A percentile compares a stretch with the other conserved stretches of the same genome.
These are phyloP conservation scores for Caenorhabditis uteleia DNA, from an alignment of 2,888 invertebrate genomes.

Conservation along the genomic window DNA sequence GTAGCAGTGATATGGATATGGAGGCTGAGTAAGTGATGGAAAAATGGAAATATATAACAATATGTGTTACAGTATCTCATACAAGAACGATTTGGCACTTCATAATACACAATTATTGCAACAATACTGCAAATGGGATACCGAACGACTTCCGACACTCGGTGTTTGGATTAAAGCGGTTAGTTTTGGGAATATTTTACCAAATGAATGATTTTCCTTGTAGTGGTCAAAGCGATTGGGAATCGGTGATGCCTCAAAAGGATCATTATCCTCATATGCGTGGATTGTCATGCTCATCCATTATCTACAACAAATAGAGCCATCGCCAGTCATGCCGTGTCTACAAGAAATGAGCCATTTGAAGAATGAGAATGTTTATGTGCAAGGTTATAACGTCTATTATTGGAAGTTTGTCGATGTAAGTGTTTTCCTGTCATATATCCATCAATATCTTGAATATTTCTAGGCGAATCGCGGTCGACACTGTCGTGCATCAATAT, in stretches of 20 bases:
- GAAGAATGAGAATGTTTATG: constrained; percentile 26
- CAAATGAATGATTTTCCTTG: constrained; percentile 2
- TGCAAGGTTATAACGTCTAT: constrained; percentile 47
- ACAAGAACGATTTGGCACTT: constrained; percentile 75
- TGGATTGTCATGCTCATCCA: constrained; percentile 76
- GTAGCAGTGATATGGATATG: constrained; percentile 50
- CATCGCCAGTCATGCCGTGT: constrained; percentile 74
- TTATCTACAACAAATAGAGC: constrained; percentile 73
- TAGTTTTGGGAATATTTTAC: constrained; percentile 4
- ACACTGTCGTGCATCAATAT: constrained; percentile 22
- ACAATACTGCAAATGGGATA: constrained; percentile 73
- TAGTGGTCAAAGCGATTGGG: constrained; percentile 49
- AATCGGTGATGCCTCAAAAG: constrained; percentile 75
- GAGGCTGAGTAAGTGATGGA: constrained; percentile 41
- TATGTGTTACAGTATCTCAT: constrained; percentile 71
- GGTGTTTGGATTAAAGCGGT: constrained; percentile 52
- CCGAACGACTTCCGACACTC: constrained; percentile 68
- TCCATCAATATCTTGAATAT: background rate
- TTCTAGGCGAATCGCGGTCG: constrained; percentile 19
- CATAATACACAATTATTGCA: constrained; percentile 74
- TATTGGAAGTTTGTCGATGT: constrained; percentile 50
- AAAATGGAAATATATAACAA: background rate
- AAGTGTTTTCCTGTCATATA: constrained; percentile 1
- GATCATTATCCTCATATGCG: constrained; percentile 76
- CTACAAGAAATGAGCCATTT: constrained; percentile 74